Conservation (phyloP, 2,888 invertebrate species). For the Melanostoma mellinum region DNA sequence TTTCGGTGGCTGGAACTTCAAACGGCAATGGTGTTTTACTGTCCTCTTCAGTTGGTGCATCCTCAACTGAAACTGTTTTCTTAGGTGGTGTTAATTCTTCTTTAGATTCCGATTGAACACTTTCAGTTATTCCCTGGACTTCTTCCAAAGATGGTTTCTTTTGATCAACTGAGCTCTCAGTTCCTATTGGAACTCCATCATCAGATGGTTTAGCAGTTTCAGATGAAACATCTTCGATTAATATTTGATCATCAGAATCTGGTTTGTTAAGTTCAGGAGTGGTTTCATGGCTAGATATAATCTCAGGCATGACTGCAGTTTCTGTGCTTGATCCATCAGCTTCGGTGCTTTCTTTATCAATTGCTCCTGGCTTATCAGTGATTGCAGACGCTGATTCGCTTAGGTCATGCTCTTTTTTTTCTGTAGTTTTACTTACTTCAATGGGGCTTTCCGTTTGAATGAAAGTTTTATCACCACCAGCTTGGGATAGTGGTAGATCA, state of each 20-base stretch:
- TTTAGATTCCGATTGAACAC: background rate
- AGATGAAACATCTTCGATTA: constrained; percentile 17
- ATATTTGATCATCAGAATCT: constrained; percentile 72
- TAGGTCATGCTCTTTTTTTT: too few species aligned
- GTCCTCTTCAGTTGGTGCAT: constrained; percentile 1
- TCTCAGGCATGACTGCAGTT: background rate
- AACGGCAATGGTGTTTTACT: constrained; percentile 10
- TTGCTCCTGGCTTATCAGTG: too few species aligned
- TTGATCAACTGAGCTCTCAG: constrained; percentile 12
- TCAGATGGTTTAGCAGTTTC: constrained; percentile 52
- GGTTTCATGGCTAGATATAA: constrained; percentile 32
- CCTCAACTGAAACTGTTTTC: constrained; percentile 10
- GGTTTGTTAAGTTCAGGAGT: constrained; percentile 45
- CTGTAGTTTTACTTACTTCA: too few species aligned
- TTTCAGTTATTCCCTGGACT: constrained; percentile 36
- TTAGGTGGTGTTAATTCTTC: constrained; percentile 19
- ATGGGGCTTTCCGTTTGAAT: too few species aligned
- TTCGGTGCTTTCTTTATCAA: background rate
- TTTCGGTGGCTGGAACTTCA: constrained; percentile 12
- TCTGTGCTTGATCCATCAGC: background rate
- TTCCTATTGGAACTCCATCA: constrained; percentile 8
- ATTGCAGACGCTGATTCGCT: too few species aligned
- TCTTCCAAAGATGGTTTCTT: constrained; percentile 60
- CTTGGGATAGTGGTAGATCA: too few species aligned
- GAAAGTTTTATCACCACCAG: too few species aligned